Percentiles rank a stretch among this genome's conserved stretches.
Evolutionary conservation across 2,113 vertebrate genomes (phyloP).

Genomic region (Misgurnus mizolepis): DNA sequence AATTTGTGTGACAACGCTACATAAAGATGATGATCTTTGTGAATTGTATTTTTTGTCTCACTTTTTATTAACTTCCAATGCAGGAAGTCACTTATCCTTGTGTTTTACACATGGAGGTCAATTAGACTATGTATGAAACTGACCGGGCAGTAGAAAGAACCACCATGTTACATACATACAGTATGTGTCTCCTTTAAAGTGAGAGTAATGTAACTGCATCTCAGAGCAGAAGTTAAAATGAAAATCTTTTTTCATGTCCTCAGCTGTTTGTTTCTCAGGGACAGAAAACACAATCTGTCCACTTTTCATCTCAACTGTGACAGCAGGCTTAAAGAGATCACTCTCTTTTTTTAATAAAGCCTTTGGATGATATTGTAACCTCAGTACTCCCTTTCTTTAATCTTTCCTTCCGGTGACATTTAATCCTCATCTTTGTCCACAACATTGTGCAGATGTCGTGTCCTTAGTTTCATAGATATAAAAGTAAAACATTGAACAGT

Average conservation of each 20-base stretch:
- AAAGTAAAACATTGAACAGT: neutral
- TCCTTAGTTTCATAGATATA: neutral
- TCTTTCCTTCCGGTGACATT: constrained; percentile 27
- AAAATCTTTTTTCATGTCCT: constrained; percentile 21
- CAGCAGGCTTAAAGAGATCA: constrained; percentile 44
- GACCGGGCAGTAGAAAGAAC: neutral
- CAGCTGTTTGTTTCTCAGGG: constrained; percentile 4
- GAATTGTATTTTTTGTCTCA: no score
- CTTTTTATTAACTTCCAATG: no score
- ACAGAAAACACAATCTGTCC: constrained; percentile 32
- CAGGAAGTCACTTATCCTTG: no score
- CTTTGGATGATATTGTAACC: neutral
- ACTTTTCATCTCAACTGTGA: constrained; percentile 38
- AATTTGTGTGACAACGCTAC: no score
- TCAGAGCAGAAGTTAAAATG: neutral
- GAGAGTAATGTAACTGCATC: neutral
- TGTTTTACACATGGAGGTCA: no score
- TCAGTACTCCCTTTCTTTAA: constrained; percentile 18
- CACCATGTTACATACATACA: neutral
- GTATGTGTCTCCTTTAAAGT: neutral
- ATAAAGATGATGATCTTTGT: no score
- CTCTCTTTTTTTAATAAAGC: constrained; percentile 46
- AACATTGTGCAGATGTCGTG: neutral
- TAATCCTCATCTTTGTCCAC: constrained; percentile 32
- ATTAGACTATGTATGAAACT: no score